Base-by-base conservation (phyloP, 2,113 vertebrate genomes). In the Psilopogon haemacephalus region DNA sequence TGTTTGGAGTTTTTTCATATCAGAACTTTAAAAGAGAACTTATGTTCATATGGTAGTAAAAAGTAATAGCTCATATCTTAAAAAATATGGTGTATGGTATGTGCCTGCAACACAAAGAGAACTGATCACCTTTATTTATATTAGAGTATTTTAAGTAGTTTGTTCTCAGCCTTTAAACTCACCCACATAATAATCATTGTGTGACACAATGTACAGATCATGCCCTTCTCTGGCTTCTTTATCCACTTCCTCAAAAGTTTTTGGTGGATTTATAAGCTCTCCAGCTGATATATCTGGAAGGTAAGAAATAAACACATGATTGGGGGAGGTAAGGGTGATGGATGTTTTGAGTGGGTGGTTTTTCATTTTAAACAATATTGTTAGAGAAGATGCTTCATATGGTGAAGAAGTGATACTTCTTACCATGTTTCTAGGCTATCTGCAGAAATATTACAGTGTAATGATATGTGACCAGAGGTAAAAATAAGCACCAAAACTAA, bases 191-290 rank as follows among this genome's bases (percentile, higher is more conserved):
- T 98, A 98, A 88, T 97, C 97, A 40, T 97, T 97, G 87, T 99
- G 98, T 76, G 98, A 98, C 8, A 95, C 64, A 35, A 98, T 4
- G 8, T 98, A 98, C 65, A 97, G 62, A 37, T 98, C 82, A 8
- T 98, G 98, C 65, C 97, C 97, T 90, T 97, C 95, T 68, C 93
- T 82, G 9, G 88, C 95, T 94, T 99, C 98, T 90, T 77, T 94
- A 75, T 98, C 94, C 35, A 98, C 77, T 89, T 99, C 97, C 77
- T 97, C 92, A 58, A 60, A 91, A 8, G 97, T 95, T 97, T 98
- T 98, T 33, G 92, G 71, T 94, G 98, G 98, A 95, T 98, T 98
- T 74, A 99, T 95, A 84, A 98, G 28, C 7, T 97, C 96, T 79
- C 94, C 67, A 59, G 95, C 97, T 40, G 96, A 70, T 10, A 54